phyloP scores from a whole-genome alignment of 1,140 invertebrate species.

The Caligus rogercresseyi region DNA sequence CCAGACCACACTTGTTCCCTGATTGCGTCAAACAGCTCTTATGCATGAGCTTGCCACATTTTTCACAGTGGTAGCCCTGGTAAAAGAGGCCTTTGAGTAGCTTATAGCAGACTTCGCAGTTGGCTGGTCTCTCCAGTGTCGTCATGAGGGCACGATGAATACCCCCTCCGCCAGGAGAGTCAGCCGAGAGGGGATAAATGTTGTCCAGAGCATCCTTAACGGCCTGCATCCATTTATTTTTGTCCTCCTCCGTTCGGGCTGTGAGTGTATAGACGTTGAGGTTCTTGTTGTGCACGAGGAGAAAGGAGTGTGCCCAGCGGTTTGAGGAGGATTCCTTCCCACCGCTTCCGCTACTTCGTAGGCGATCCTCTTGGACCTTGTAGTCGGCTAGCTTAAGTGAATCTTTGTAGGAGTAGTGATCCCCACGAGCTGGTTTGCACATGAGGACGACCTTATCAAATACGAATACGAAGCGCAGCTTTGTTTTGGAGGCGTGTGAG shows the following conservation, averaged over 20 bases:
- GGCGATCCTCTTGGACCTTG: constrained; percentile 54
- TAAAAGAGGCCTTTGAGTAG: constrained; percentile 76
- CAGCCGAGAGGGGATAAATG: constrained; percentile 49
- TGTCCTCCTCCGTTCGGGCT: constrained; percentile 67
- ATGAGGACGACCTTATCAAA: constrained; percentile 92
- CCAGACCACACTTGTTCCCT: constrained; percentile 21
- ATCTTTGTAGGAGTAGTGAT: constrained; percentile 78
- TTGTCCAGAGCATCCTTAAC: constrained; percentile 84
- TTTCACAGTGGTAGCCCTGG: constrained; percentile 32
- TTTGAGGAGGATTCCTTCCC: constrained; percentile 36
- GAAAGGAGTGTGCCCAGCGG: constrained; percentile 60
- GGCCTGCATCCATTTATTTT: constrained; percentile 76
- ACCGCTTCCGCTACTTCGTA: constrained; percentile 23
- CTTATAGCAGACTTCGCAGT: constrained; percentile 63
- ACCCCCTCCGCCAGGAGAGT: too few species aligned
- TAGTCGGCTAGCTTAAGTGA: constrained; percentile 66
- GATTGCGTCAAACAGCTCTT: constrained; percentile 23
- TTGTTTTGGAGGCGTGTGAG: constrained; percentile 68
- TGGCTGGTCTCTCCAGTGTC: constrained; percentile 61
- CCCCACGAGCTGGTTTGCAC: constrained; percentile 73
- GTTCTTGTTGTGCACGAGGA: constrained; percentile 60
- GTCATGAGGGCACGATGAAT: constrained; percentile 61
- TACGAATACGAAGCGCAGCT: constrained; percentile 77
- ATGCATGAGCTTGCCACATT: constrained; percentile 21
- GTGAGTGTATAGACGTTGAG: constrained; percentile 71